These are phyloP conservation scores for Serranus cabrilla DNA, from an alignment of 2,797 vertebrate genomes.

Conservation along the genomic window DNA sequence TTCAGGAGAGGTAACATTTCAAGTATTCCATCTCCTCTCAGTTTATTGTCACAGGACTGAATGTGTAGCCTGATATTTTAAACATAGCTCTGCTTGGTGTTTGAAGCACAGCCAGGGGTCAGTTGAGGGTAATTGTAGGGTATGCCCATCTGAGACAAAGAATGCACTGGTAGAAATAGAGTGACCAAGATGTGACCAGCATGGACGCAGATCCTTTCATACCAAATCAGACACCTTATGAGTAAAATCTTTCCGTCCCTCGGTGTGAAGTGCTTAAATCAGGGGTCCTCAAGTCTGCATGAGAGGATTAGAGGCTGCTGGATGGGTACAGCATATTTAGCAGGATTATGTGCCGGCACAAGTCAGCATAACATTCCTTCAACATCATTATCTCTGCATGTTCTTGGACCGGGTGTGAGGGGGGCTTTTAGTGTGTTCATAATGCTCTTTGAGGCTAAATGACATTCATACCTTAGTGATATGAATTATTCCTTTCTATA, in stretches of 20 bases:
- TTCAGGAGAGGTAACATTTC: slow-evolving; percentile 51
- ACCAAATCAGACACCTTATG: slow-evolving; percentile 43
- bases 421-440: slow-evolving; percentile 17
- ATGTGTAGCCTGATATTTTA: slow-evolving; percentile 69
- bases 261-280: slow-evolving; percentile 53
- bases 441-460: slow-evolving; percentile 42
- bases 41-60: slow-evolving; percentile 72
- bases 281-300: slow-evolving; percentile 41
- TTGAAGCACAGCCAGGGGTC: slow-evolving; percentile 55
- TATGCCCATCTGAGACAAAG: slow-evolving; percentile 40
- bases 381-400: slow-evolving; percentile 73
- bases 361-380: slow-evolving; percentile 74
- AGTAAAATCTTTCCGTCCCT: slow-evolving; percentile 46
- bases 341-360: slow-evolving; percentile 77
- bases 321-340: slow-evolving; percentile 77
- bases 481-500: slow-evolving; percentile 3
- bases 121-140: slow-evolving; percentile 62
- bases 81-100: slow-evolving; percentile 50
- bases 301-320: slow-evolving; percentile 74
- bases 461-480: slow-evolving; percentile 18
- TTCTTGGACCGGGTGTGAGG: slow-evolving; percentile 43
- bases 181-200: slow-evolving; percentile 37
- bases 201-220: slow-evolving; percentile 20
- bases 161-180: slow-evolving; percentile 55
- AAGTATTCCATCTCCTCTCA: slow-evolving; percentile 57